These are phyloP conservation scores for Dolichallabes microphthalmus DNA, from an alignment of 2,113 vertebrate genomes.

Conservation along the genomic window DNA sequence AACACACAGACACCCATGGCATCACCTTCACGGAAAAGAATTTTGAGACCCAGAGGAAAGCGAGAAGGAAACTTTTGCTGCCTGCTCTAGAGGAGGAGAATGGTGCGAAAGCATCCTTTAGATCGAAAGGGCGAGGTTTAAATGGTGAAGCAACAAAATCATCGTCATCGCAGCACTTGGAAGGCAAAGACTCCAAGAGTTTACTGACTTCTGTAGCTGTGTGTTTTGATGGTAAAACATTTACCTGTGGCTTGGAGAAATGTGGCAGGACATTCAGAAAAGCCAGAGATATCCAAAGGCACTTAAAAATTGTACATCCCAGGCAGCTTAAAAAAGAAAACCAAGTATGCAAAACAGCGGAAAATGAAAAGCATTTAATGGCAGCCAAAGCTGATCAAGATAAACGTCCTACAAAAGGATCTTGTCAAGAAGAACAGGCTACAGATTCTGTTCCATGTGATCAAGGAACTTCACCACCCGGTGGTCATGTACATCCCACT, in stretches of 20 bases:
- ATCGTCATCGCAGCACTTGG: slow-evolving; percentile 24
- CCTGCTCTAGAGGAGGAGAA: slow-evolving; percentile 41
- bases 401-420: slow-evolving; percentile 30
- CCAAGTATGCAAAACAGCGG: slow-evolving; percentile 61
- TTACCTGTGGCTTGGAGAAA: slow-evolving; percentile 87
- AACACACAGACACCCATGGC: slow-evolving; percentile 84
- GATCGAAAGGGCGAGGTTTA: slow-evolving; percentile 35
- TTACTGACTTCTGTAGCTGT: slow-evolving; percentile 73
- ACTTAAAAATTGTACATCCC: slow-evolving; percentile 83
- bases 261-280: slow-evolving; percentile 85
- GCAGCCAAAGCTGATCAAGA: slow-evolving; percentile 51
- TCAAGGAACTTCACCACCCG: slow-evolving; percentile 24
- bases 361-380: slow-evolving; percentile 51
- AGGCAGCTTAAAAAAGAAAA: slow-evolving; percentile 81
- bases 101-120: slow-evolving; percentile 18
- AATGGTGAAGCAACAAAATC: slow-evolving; percentile 46
- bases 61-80: slow-evolving; percentile 62
- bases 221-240: slow-evolving; percentile 86
- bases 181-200: slow-evolving; percentile 58
- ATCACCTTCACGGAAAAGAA: slow-evolving; percentile 76
- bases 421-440: slow-evolving; percentile 53
- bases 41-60: slow-evolving; percentile 71
- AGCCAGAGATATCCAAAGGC: slow-evolving; percentile 83
- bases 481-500: neutral
- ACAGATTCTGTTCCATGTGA: slow-evolving; percentile 30